Conservation (phyloP, 2,888 invertebrate genomes). For the Aleiodes testaceus region DNA sequence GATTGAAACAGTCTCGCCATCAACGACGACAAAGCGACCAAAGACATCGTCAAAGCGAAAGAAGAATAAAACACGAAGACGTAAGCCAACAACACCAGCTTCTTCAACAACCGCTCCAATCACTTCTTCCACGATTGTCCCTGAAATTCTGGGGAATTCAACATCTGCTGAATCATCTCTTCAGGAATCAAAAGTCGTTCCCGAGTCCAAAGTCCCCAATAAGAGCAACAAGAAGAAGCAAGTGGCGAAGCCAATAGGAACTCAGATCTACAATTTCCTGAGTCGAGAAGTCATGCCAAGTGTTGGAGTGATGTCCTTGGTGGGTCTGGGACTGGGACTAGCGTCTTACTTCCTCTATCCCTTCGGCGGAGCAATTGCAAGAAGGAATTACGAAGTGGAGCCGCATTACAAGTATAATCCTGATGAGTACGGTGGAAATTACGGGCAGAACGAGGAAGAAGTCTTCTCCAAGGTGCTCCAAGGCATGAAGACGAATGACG, state of each 20-base stretch:
- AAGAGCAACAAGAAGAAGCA: constrained; percentile 76
- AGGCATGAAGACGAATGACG: constrained; percentile 75
- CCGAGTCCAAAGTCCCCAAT: constrained; percentile 69
- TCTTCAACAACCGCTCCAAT: constrained; percentile 42
- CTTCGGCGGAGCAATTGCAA: constrained; percentile 78
- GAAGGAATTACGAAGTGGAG: constrained; percentile 78
- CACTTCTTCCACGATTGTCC: constrained; percentile 38
- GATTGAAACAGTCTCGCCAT: constrained; percentile 57
- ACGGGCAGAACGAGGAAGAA: constrained; percentile 85
- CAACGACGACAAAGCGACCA: constrained; percentile 73
- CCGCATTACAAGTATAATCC: constrained; percentile 79
- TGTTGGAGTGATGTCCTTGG: constrained; percentile 82
- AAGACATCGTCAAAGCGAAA: constrained; percentile 74
- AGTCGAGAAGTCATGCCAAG: constrained; percentile 88
- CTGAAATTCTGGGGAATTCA: constrained; percentile 47
- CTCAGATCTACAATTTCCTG: constrained; percentile 84
- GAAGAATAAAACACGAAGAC: constrained; percentile 75
- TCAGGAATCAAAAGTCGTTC: constrained; percentile 71
- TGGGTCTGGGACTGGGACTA: constrained; percentile 83
- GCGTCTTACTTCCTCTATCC: constrained; percentile 87
- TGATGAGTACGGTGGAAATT: constrained; percentile 80
- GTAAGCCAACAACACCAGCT: constrained; percentile 73
- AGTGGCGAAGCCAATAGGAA: constrained; percentile 78
- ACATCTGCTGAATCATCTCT: constrained; percentile 54
- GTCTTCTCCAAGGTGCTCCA: constrained; percentile 84